phyloP scores from a whole-genome alignment of 2,888 invertebrate genomes.

The Zaprionus bogoriensis region DNA sequence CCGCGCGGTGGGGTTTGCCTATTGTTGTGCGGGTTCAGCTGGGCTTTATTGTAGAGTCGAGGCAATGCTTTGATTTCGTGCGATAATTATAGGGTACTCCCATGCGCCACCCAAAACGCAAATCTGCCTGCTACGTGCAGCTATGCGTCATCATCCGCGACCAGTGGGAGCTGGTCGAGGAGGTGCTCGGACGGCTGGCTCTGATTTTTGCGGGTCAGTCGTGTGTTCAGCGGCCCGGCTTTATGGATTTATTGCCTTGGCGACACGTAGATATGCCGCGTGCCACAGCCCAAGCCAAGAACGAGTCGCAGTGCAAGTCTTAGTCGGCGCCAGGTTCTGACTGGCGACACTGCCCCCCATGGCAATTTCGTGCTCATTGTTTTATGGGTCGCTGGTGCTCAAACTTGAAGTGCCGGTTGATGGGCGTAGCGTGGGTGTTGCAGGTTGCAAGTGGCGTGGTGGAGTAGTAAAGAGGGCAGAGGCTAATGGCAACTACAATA shows the following conservation, averaged over 20 bases:
- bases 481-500: constrained; percentile 10
- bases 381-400: constrained; percentile 49
- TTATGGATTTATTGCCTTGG: constrained; percentile 67
- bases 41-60: background rate
- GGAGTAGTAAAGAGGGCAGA: constrained; percentile 1
- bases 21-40: background rate
- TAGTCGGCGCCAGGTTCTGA: constrained; percentile 30
- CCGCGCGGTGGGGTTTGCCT: background rate
- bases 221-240: constrained; percentile 54
- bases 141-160: constrained; percentile 55
- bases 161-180: constrained; percentile 1
- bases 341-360: background rate
- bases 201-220: constrained; percentile 30
- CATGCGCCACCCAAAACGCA: constrained; percentile 28
- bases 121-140: constrained; percentile 56
- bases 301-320: constrained; percentile 7
- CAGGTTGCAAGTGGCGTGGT: constrained; percentile 14
- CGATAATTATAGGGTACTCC: constrained; percentile 72
- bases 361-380: constrained; percentile 52
- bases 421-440: constrained; percentile 18
- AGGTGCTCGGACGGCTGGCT: background rate
- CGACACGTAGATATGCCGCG: constrained; percentile 73
- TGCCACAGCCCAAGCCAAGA: constrained; percentile 24
- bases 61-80: constrained; percentile 70
- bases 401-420: constrained; percentile 15